Evolutionary conservation across 2,797 vertebrate species (phyloP).

Genomic region (Sebastes steindachneri): DNA sequence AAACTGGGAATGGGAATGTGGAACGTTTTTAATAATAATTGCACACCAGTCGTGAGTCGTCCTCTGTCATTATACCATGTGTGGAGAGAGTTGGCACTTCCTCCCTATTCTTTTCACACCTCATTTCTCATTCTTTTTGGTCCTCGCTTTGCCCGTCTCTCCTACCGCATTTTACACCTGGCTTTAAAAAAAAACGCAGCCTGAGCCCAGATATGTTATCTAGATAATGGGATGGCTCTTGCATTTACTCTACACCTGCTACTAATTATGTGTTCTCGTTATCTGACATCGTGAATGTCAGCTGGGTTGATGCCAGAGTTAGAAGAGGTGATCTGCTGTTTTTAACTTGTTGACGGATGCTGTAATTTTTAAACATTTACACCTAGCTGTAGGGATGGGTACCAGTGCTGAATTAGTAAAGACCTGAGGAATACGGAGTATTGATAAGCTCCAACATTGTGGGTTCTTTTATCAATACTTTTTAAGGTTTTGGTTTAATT

Average conservation of each 20-base stretch:
- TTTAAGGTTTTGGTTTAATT: no score
- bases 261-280: neutral
- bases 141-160: neutral
- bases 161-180: conserved; percentile 20
- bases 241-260: neutral
- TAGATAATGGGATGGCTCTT: neutral
- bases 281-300: neutral
- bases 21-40: conserved; percentile 36
- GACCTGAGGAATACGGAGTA: no score
- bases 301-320: neutral
- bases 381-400: neutral
- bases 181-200: neutral
- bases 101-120: conserved; percentile 26
- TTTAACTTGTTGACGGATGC: conserved; percentile 5
- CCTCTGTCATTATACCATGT: conserved; percentile 14
- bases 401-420: no score
- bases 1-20: neutral
- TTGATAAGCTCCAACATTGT: no score
- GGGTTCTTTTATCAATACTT: no score
- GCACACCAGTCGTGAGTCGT: conserved; percentile 19
- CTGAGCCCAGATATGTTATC: neutral
- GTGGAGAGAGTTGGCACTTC: conserved; percentile 8
- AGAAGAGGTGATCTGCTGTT: neutral
- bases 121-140: conserved; percentile 9
- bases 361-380: neutral